phyloP scores from a whole-genome alignment of 2,888 invertebrate species.

The Poecilus cupreus region DNA sequence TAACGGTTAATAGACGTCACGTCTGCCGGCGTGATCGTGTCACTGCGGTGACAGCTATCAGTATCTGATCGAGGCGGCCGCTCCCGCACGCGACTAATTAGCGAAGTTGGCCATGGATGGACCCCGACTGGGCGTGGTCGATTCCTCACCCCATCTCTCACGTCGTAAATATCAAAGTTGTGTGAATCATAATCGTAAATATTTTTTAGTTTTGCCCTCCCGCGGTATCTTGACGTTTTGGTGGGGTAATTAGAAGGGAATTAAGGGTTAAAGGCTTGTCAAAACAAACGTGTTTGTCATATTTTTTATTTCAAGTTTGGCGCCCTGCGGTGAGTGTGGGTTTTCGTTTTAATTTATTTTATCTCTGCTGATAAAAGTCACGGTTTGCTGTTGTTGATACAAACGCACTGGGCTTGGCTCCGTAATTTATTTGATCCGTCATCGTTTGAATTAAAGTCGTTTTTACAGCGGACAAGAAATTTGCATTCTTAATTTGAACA shows the following conservation, averaged over 20 bases:
- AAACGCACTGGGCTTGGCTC: neutral
- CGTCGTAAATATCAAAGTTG: conserved; percentile 38
- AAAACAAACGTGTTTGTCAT: conserved; percentile 47
- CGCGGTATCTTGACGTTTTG: conserved; percentile 14
- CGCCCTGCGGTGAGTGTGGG: neutral
- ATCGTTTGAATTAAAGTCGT: conserved; percentile 4
- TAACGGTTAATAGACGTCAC: conserved; percentile 63
- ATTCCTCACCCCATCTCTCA: neutral
- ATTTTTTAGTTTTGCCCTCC: conserved; percentile 18
- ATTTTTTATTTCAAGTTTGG: conserved; percentile 36
- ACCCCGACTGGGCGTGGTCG: neutral
- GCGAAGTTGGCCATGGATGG: conserved; percentile 45
- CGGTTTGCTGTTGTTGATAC: neutral
- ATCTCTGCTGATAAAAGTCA: conserved; percentile 30
- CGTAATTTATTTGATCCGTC: conserved; percentile 14
- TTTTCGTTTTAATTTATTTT: conserved; percentile 36
- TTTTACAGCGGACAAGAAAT: neutral
- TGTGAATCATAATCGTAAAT: conserved; percentile 51
- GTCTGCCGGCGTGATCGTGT: conserved; percentile 43
- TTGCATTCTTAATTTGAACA: conserved; percentile 12
- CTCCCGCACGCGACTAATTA: conserved; percentile 51
- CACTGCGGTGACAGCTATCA: conserved; percentile 54
- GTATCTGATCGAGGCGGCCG: conserved; percentile 63
- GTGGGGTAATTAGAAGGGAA: conserved; percentile 27
- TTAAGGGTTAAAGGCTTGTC: conserved; percentile 45